Evolutionary conservation across 1,140 invertebrate species (phyloP).

Genomic region (Papilio aristodemus): DNA sequence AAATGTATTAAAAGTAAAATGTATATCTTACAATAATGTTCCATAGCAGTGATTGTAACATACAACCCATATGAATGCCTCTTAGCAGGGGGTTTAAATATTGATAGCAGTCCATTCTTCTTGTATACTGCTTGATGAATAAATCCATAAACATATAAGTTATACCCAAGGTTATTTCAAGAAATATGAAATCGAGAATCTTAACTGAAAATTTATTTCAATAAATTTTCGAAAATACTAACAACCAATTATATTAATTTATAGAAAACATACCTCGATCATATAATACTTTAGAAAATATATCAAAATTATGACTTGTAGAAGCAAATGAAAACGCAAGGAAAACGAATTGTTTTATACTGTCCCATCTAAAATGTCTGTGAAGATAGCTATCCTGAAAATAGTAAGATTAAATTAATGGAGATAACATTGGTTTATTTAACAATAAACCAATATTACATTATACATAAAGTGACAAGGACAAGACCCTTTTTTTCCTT

Average conservation of each 20-base stretch:
- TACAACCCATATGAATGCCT: constrained; percentile 52
- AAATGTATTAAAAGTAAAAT: not conserved
- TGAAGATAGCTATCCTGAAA: constrained; percentile 49
- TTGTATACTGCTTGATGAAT: constrained; percentile 66
- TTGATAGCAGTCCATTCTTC: constrained; percentile 52
- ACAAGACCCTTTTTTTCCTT: no score
- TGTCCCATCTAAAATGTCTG: constrained; percentile 58
- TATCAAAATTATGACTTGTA: constrained; percentile 51
- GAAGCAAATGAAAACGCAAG: constrained; percentile 50
- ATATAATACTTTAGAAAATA: constrained; percentile 55
- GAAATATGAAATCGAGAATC: constrained; percentile 47
- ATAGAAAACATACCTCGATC: constrained; percentile 41
- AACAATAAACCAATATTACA: no score
- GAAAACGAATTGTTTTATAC: constrained; percentile 60
- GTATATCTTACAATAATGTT: constrained; percentile 54
- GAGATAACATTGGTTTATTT: no score
- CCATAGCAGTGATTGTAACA: constrained; percentile 58
- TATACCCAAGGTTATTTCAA: constrained; percentile 48
- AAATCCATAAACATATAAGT: constrained; percentile 65
- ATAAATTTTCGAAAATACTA: not conserved
- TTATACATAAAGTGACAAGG: no score
- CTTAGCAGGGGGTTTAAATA: constrained; percentile 58
- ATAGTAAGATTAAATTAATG: not conserved
- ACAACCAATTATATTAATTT: not conserved
- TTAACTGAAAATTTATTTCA: constrained; percentile 45